Evolutionary conservation across 92 coral and sea anemone genomes (phyloP), one percentile per base, ranked within the genome.

Genomic region (Paragorgia papillata): DNA sequence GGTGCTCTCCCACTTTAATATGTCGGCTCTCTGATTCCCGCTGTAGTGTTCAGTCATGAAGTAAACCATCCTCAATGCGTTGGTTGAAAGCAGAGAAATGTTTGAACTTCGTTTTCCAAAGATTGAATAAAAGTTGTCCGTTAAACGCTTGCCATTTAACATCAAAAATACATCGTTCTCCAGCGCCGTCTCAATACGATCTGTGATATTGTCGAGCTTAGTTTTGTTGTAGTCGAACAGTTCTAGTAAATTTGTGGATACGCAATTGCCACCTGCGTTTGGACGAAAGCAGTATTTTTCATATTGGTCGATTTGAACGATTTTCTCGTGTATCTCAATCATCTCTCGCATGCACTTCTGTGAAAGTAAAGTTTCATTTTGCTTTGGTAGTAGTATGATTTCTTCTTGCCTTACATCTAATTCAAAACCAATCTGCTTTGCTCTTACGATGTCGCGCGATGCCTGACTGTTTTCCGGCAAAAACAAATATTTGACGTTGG

Each of bases 1-100:
- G n/a, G n/a, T n/a, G n/a, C n/a, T n/a, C n/a, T n/a, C n/a, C n/a
- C n/a, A n/a, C n/a, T n/a, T n/a, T n/a, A n/a, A n/a, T n/a, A n/a
- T 57, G 14, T 50, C 69, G 37, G 81, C 69, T 12, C 75, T 21
- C 18, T 77, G 24, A 10, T 71, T 35, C 15, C 70, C 81, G 17
- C 64, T 54, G 0, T 31, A 31, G 12, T 66, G 53, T 60, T 81
- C 68, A 68, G 33, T 62, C 85, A 88, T 71, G 28, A 73, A 66
- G 20, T 66, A 66, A 2, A 66, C 73, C 7, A 66, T 40, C 48
- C 73, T 35, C 25, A 66, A 35, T 6, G 73, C 73, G 18, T 40
- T 66, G 7, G 56, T 66, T 9, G 73, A 20, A 66, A 19, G 10
- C 8, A 35, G 29, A 19, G 53, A 18, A 66, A 18, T 53, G 48